Base-by-base conservation (phyloP, 2,888 invertebrate species). In the Brachypalpus laphriformis region DNA sequence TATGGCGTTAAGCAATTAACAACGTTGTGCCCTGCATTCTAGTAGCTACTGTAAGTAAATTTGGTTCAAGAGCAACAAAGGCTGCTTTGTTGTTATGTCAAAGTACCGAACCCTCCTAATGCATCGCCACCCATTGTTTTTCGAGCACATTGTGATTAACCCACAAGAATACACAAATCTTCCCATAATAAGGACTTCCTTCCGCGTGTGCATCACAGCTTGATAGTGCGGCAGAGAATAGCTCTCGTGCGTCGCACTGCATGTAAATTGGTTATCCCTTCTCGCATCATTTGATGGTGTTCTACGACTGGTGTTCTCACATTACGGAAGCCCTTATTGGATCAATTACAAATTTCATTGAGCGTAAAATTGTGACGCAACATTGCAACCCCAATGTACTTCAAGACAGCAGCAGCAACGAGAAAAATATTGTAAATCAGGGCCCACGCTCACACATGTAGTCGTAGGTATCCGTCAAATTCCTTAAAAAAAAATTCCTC, bases 321-420 rank as follows among this genome's bases (percentile, higher is more conserved):
- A 87, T 87, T 87, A 87, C 87, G 87, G 87, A 87, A 87, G 82
- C 87, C 87, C 87, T 87, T 85, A 87, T 87, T 89, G 89, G 91
- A 91, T 91, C 90, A 90, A 91, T 91, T 90, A 90, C 90, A 87
- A 87, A 88, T 75, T 87, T 89, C 89, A 91, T 91, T 91, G 91
- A 89, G 91, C 91, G 89, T 91, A 88, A 91, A 91, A 91, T 91
- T 90, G 90, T 90, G 88, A 90, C 89, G 90, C 89, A 88, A 89
- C 89, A 89, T 88, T 89, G 89, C 89, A 89, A 88, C 89, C 90
- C 88, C 88, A 88, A 57, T 40, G 14, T 59, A 18, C n/a, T 59
- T 28, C n/a, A 4, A 11, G 37, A 71, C 45, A 16, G 45, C 16
- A 56, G 56, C n/a, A 57, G 59, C 28, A 18, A 57, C 22, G 22